Evolutionary conservation across 2,113 vertebrate species (phyloP), one percentile per base, ranked within the genome.

Genomic region (Cyprinus carpio): DNA sequence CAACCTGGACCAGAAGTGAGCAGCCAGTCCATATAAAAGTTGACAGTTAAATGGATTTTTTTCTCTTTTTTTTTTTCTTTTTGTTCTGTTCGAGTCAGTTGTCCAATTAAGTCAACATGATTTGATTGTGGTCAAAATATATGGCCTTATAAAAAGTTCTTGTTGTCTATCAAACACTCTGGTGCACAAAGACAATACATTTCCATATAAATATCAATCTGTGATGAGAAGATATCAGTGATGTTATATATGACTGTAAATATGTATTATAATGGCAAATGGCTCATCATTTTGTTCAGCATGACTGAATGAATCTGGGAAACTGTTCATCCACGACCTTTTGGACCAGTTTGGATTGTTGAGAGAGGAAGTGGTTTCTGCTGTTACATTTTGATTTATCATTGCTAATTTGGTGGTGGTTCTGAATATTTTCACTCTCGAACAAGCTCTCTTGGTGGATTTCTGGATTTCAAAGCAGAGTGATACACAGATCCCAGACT

Each of bases 281-380:
- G n/a, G 34, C 34, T 72, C 49, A 82, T 69, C 34, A 34, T 82
- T 72, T 58, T 31, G 64, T 46, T 82, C 80, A 71, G 65, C 12
- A 34, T 54, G 31, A 60, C 8, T 83, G 31, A 74, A 40, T 72
- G 46, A 74, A 62, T 4, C 51, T 60, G 51, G 69, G 54, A 83
- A 75, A 29, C 18, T 60, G 64, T 10, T 77, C 60, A n/a, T 58
- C 27, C 25, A 43, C 12, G n/a, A 85, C 83, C 29, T 85, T 85
- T 51, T 85, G 75, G 34, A 67, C 75, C 62, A 56, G 13, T 51
- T 49, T 46, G 69, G 65, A 82, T 20, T 0, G 15, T 67, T 82
- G 31, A 51, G 60, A 84, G 74, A 77, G 83, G 74, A 82, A 82
- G 20, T 67, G 43, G 12, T 40, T 58, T 74, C 31, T 58, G 4